Base-by-base conservation (phyloP, 2,888 invertebrate genomes). In the Athalia circularis region DNA sequence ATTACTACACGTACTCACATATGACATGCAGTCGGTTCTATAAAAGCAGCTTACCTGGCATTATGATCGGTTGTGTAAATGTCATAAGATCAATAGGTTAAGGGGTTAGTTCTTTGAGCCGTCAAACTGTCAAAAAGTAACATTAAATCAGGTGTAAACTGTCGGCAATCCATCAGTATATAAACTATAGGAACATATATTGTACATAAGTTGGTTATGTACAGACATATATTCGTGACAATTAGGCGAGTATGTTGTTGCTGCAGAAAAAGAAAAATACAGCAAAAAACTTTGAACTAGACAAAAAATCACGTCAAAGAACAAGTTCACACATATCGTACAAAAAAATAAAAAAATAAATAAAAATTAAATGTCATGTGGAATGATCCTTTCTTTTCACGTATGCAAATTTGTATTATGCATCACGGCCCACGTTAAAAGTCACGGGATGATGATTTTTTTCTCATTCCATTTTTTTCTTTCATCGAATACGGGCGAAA, bases 111-210 rank as follows among this genome's bases (percentile, higher is more conserved):
- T 7, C 64, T 43, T 43, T 43, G 7, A 43, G 13, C 45, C 47
- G 64, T 64, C 64, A 64, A 48, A 47, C 47, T 65, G 48, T 65
- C 9, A 65, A 65, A 65, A 47, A 65, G n/a, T n/a, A 47, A 65
- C 65, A 65, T 48, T 11, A 47, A 65, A 65, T 65, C 65, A 45
- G 65, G 65, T 65, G 65, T 65, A 47, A 65, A 47, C 65, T 65
- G 65, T 47, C 65, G 8, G n/a, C 29, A 0, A 29, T 29, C 29
- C 29, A 1, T 29, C 29, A 29, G 29, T 29, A 29, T 29, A 29
- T 29, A 29, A 29, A 29, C 29, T 29, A 29, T 29, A 29, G 29
- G 29, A 29, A 29, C 29, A 29, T 29, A 29, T 29, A 29, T 29
- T 29, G 2, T 29, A 29, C 29, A 29, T 29, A 29, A 29, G 29